Evolutionary conservation across 2,113 vertebrate genomes (phyloP), one percentile per base, ranked within the genome.

Genomic region (Clarias gariepinus): DNA sequence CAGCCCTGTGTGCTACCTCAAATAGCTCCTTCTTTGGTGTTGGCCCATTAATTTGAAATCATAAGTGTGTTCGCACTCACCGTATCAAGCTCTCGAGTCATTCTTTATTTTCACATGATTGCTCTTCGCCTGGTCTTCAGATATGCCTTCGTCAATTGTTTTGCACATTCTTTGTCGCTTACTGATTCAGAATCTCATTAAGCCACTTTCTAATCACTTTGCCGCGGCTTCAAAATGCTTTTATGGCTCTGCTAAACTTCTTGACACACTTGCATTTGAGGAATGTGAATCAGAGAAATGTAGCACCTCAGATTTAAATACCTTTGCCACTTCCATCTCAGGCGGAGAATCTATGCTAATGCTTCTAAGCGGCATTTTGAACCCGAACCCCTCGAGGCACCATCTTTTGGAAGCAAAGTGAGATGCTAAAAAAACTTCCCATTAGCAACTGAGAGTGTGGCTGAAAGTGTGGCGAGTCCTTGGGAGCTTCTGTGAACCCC

Each of bases 261-360:
- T 86, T 86, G 78, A 86, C 36, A 52, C 41, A 61, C 57, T 53
- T 82, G 36, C 71, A 66, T 47, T 23, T 71, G 23, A 36, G 69
- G 52, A 87, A 25, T 71, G 55, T 21, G 55, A 79, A 57, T 73
- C 83, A 3, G 19, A 73, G 64, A 33, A 60, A 58, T 33, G 85
- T 4, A 52, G 28, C 15, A 60, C 68, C 30, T 53, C 19, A n/a
- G 19, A 63, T 61, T 74, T 81, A 84, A 86, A 80, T 41, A 83
- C 63, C 18, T 74, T 80, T 23, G 5, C 23, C 36, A 0, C 79
- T 86, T 81, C 36, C 33, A 9, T 71, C 33, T 81, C 79, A 81
- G 86, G 61, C n/a, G 58, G 58, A 63, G 36, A 78, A 71, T 88
- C n/a, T 68, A 85, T 79, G 73, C 80, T 77, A 89, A 82, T 82